A percentile compares a stretch with the other conserved stretches of the same genome.
phyloP scores from a whole-genome alignment of 1,140 invertebrate genomes.

The Copidosoma floridanum region DNA sequence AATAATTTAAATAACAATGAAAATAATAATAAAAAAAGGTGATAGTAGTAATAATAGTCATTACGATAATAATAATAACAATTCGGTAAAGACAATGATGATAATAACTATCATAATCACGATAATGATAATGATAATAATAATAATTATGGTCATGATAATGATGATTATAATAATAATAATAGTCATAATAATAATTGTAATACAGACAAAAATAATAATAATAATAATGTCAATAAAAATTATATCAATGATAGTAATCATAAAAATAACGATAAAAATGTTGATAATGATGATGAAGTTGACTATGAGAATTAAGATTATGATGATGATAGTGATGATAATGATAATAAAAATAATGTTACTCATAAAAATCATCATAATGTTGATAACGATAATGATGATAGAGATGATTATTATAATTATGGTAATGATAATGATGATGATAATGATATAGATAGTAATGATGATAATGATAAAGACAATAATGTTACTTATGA shows the following conservation, averaged over 20 bases:
- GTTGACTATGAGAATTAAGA: background rate
- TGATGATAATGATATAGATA: background rate
- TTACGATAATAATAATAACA: background rate
- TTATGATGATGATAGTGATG: background rate
- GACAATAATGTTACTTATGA: too few relatives aligned
- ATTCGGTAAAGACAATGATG: background rate
- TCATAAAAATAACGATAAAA: background rate
- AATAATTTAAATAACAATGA: too few relatives aligned
- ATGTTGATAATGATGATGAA: background rate
- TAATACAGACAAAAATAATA: background rate
- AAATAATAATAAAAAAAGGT: background rate
- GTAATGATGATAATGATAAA: background rate
- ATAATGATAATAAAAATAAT: too few relatives aligned
- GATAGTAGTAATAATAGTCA: background rate
- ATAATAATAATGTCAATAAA: background rate
- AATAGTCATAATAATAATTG: too few relatives aligned
- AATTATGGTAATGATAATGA: background rate
- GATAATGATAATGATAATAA: too few relatives aligned
- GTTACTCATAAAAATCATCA: too few relatives aligned
- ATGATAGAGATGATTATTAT: too few relatives aligned
- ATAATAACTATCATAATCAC: too few relatives aligned
- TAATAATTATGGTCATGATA: too few relatives aligned
- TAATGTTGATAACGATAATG: too few relatives aligned
- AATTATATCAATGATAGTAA: background rate
- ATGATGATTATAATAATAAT: too few relatives aligned